Evolutionary conservation across 2,797 vertebrate species (phyloP).

Genomic region (Danio albolineatus): DNA sequence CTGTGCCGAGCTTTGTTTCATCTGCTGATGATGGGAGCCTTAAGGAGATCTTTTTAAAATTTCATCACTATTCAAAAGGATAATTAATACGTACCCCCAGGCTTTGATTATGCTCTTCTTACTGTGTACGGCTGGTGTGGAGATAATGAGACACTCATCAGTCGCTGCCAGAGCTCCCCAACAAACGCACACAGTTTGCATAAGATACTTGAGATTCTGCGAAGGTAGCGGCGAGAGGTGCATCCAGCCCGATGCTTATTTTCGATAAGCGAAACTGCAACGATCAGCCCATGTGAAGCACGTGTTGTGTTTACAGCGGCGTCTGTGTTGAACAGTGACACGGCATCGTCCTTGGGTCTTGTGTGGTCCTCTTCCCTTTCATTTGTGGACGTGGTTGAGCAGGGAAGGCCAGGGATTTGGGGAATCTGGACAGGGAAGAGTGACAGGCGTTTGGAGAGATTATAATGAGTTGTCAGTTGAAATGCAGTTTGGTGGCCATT

Average conservation of each 20-base stretch:
- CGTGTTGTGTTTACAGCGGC: slow-evolving; percentile 84
- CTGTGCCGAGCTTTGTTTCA: slow-evolving; percentile 97
- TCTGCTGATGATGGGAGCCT: slow-evolving; percentile 96
- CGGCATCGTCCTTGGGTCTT: slow-evolving; percentile 35
- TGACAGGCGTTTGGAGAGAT: slow-evolving; percentile 71
- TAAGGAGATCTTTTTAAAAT: slow-evolving; percentile 99
- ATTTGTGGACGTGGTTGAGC: slow-evolving; percentile 18
- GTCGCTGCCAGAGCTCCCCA: slow-evolving; percentile 82
- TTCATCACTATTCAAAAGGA: slow-evolving; percentile 99
- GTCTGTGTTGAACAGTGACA: slow-evolving; percentile 84
- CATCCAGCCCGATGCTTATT: slow-evolving; percentile 83
- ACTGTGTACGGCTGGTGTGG: slow-evolving; percentile 89
- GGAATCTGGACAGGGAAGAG: slow-evolving; percentile 64
- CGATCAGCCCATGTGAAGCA: slow-evolving; percentile 70
- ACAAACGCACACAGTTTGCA: slow-evolving; percentile 85
- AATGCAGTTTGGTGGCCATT: slow-evolving; percentile 76
- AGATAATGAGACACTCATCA: slow-evolving; percentile 98
- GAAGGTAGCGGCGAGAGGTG: slow-evolving; percentile 73
- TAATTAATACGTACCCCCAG: slow-evolving; percentile 99
- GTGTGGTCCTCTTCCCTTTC: slow-evolving; percentile 11
- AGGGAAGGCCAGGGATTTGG: slow-evolving; percentile 39
- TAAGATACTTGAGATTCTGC: slow-evolving; percentile 92
- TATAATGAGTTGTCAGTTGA: slow-evolving; percentile 82
- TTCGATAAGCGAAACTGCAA: slow-evolving; percentile 84
- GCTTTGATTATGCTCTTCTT: slow-evolving; percentile 98